These are phyloP conservation scores for Odontothrips loti DNA, from an alignment of 2,888 invertebrate species.

Conservation along the genomic window DNA sequence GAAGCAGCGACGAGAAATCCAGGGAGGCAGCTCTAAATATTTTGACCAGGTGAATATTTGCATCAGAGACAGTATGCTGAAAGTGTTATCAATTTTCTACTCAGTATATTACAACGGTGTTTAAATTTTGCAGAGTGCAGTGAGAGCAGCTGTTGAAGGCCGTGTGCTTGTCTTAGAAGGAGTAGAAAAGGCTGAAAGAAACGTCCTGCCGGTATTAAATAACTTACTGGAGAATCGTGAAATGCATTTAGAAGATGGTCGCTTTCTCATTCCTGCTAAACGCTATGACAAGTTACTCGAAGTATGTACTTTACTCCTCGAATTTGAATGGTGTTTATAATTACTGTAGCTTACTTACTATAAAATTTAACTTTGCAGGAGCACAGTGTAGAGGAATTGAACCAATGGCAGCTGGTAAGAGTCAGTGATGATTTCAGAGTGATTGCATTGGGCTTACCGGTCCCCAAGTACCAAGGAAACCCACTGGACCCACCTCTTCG, in stretches of 20 bases:
- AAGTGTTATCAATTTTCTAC: conserved; percentile 24
- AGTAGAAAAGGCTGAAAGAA: conserved; percentile 95
- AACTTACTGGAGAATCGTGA: conserved; percentile 95
- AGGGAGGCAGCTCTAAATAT: conserved; percentile 80
- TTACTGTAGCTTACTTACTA: no score
- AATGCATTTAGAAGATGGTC: conserved; percentile 96
- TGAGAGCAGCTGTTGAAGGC: conserved; percentile 84
- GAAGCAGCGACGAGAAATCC: conserved; percentile 91
- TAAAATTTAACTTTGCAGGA: conserved; percentile 53
- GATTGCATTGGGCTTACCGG: conserved; percentile 86
- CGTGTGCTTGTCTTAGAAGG: conserved; percentile 88
- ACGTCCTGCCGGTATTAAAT: conserved; percentile 92
- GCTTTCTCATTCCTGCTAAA: conserved; percentile 82
- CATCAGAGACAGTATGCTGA: not conserved
- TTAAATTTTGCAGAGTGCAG: conserved; percentile 67
- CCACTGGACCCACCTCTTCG: conserved; percentile 92
- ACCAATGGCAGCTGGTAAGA: conserved; percentile 81
- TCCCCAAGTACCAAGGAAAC: conserved; percentile 83
- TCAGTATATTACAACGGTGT: not conserved
- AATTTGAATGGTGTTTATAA: not conserved
- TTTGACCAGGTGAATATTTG: conserved; percentile 72
- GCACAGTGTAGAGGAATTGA: conserved; percentile 71
- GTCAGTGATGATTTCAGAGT: conserved; percentile 91
- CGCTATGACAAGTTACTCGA: conserved; percentile 85
- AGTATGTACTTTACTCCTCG: conserved; percentile 50